Evolutionary conservation across 2,888 invertebrate genomes (phyloP).

Genomic region (Adelphocoris suturalis): DNA sequence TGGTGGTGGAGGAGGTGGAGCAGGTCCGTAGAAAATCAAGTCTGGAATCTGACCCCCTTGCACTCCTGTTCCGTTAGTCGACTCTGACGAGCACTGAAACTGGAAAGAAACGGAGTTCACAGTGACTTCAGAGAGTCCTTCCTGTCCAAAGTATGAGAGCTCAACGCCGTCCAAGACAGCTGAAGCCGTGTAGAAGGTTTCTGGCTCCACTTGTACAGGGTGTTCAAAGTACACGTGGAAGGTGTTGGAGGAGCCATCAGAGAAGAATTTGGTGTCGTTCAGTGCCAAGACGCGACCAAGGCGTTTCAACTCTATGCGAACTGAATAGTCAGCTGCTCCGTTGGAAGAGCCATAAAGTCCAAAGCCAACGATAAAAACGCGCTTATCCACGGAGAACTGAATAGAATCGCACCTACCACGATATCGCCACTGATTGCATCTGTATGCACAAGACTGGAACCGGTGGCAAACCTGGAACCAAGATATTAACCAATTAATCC

Average conservation of each 20-base stretch:
- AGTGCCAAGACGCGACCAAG: conserved; percentile 93
- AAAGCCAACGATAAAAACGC: conserved; percentile 97
- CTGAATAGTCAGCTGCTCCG: conserved; percentile 96
- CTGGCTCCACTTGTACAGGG: conserved; percentile 92
- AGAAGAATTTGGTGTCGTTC: conserved; percentile 95
- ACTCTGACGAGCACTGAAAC: conserved; percentile 97
- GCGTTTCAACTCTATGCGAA: conserved; percentile 95
- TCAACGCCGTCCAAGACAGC: conserved; percentile 95
- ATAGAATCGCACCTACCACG: conserved; percentile 97
- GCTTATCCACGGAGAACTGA: conserved; percentile 96
- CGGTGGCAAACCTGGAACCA: conserved; percentile 90
- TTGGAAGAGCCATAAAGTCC: conserved; percentile 97
- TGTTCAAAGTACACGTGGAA: conserved; percentile 92
- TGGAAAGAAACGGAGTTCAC: conserved; percentile 97
- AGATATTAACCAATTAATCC: no score
- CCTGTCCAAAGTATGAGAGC: conserved; percentile 97
- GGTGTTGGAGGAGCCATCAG: conserved; percentile 97
- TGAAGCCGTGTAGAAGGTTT: conserved; percentile 96
- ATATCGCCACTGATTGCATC: conserved; percentile 98
- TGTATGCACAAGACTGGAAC: conserved; percentile 97
- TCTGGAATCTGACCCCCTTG: conserved; percentile 99
- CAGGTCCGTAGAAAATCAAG: conserved; percentile 94
- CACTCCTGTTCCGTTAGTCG: conserved; percentile 97
- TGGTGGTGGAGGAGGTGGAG: conserved; percentile 73
- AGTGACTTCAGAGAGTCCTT: conserved; percentile 95